Conservation (phyloP, 2,113 vertebrate species). For the Chaetodon trifascialis region DNA sequence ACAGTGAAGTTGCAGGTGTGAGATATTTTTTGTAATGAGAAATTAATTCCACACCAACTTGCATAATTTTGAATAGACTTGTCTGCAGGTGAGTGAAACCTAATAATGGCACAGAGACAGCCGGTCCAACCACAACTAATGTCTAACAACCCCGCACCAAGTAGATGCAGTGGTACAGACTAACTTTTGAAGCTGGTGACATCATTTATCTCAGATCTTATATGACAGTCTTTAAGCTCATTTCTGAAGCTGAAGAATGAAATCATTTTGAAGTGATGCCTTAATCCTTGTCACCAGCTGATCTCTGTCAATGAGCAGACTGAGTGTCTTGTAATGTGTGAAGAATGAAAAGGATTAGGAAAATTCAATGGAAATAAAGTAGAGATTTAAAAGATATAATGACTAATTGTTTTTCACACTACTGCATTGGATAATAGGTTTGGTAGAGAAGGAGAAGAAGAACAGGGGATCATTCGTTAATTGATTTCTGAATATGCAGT, state of each 20-base stretch:
- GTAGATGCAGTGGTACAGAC: background rate
- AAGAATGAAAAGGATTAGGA: background rate
- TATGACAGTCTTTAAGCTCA: constrained; percentile 26
- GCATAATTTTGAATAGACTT: too few relatives aligned
- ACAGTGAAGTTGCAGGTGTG: background rate
- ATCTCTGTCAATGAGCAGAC: constrained; percentile 1
- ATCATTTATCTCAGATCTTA: constrained; percentile 20
- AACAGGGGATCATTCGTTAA: background rate
- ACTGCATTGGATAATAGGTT: background rate
- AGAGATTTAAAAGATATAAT: background rate
- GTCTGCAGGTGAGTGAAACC: background rate
- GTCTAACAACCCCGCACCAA: background rate
- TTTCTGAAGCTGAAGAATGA: constrained; percentile 22
- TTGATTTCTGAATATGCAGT: background rate
- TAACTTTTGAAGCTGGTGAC: background rate
- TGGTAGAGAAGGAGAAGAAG: background rate
- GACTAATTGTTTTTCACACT: background rate
- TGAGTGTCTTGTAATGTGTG: background rate
- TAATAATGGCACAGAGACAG: background rate
- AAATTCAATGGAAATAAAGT: background rate
- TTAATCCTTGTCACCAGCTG: background rate
- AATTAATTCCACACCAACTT: too few relatives aligned
- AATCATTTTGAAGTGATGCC: constrained; percentile 24
- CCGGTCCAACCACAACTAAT: background rate
- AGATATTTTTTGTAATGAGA: too few relatives aligned